Evolutionary conservation across 2,797 vertebrate genomes (phyloP), one percentile per base, ranked within the genome.

Genomic region (Melanogrammus aeglefinus): DNA sequence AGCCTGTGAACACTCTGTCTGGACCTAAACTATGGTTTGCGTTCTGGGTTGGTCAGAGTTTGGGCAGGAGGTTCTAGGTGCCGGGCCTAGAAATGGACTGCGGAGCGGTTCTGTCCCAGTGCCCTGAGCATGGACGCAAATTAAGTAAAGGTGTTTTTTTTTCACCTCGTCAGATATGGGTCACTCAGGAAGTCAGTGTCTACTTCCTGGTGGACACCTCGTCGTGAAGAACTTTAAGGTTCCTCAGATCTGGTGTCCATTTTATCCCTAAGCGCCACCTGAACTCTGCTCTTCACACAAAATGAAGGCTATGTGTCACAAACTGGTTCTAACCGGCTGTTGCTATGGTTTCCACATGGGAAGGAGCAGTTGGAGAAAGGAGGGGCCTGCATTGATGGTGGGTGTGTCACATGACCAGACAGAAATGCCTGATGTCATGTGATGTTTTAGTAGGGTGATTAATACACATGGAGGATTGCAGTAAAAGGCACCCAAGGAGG

Each of bases 251-350:
- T 63, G 76, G 86, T 75, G 94, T 95, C 95, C 94, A 94, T 96
- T 96, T 96, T 94, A 94, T 92, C 84, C 89, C 85, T 81, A 86
- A 82, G 83, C 92, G 90, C 90, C 92, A 96, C 95, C 96, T 96
- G 95, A 95, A 93, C 91, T 92, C 92, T 88, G 92, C 92, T 93
- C 92, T 90, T 92, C 85, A 94, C 93, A 93, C 95, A 96, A 96
- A 96, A 97, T 95, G 95, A 96, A 95, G 95, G 92, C 94, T 92
- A 91, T 89, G 89, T 96, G 93, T 96, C 94, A 95, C 93, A 94
- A 95, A 95, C 96, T 94, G 94, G 96, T 95, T 96, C 90, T 91
- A 95, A 94, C 96, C 93, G 92, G 95, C 94, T 86, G 95, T 97
- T 97, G 91, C 95, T 94, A 96, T 96, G 95, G 96, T 95, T 97